phyloP scores from a whole-genome alignment of 2,797 vertebrate species.

The Lagodon rhomboides region DNA sequence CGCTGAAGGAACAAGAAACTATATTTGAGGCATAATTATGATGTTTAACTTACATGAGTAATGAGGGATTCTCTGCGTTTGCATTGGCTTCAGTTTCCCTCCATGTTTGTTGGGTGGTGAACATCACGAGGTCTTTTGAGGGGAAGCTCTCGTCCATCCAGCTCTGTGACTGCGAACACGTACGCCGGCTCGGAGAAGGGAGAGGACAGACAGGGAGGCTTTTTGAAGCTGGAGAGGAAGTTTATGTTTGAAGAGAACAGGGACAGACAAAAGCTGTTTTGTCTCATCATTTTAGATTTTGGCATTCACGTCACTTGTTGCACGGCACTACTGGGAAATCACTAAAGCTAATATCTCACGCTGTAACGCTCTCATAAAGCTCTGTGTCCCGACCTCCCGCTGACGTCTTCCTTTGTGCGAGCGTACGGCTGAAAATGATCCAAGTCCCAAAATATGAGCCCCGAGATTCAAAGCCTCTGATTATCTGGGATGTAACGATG shows the following conservation, averaged over 20 bases:
- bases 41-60: conserved; percentile 13
- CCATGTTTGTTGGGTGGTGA: neutral
- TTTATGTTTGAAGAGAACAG: conserved; percentile 49
- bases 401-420: neutral
- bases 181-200: conserved; percentile 40
- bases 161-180: conserved; percentile 58
- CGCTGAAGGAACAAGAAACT: neutral
- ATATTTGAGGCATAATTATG: conserved; percentile 18
- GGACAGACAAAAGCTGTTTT: conserved; percentile 29
- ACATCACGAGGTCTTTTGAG: neutral
- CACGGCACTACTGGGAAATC: neutral
- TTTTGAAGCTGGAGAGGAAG: conserved; percentile 61
- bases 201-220: conserved; percentile 17
- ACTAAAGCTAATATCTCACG: neutral
- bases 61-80: conserved; percentile 18
- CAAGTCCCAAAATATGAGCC: neutral
- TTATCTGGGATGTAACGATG: too few species aligned
- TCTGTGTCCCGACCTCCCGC: neutral
- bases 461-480: neutral
- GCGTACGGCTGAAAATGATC: neutral
- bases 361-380: neutral
- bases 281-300: conserved; percentile 30
- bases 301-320: neutral
- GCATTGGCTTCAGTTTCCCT: conserved; percentile 2
- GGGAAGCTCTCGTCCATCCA: conserved; percentile 16